Evolutionary conservation across 35 echinoderm and acorn worm genomes (phyloP).

Genomic region (Ophioderma brevispina): DNA sequence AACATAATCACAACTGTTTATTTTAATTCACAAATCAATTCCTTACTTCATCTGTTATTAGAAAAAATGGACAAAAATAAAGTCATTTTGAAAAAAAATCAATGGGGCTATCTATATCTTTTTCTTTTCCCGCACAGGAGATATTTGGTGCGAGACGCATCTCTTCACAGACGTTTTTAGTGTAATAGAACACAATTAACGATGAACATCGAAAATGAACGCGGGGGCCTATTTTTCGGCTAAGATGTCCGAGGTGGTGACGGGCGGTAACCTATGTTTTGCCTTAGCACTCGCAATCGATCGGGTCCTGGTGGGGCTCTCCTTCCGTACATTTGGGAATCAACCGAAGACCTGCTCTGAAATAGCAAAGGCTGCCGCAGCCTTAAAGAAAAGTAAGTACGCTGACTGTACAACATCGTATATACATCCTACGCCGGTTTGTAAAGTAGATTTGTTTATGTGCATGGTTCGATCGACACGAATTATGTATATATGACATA

Average conservation of each 20-base stretch:
- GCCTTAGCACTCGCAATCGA: slow-evolving; percentile 3
- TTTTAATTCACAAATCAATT: too few species aligned
- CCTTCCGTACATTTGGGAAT: neutral
- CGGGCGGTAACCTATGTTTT: neutral
- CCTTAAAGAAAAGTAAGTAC: slow-evolving; percentile 45
- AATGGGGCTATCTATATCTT: too few species aligned
- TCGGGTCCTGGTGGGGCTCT: neutral
- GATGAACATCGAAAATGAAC: too few species aligned
- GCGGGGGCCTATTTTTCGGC: neutral
- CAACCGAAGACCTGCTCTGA: slow-evolving; percentile 45
- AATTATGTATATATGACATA: neutral
- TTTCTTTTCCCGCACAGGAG: too few species aligned
- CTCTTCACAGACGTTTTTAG: too few species aligned
- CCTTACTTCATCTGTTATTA: too few species aligned
- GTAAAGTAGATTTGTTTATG: neutral
- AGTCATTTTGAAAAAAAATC: too few species aligned
- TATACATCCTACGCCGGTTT: neutral
- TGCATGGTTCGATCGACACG: too few species aligned
- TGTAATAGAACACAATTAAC: too few species aligned
- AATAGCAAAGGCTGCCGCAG: slow-evolving; percentile 50
- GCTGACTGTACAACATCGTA: neutral
- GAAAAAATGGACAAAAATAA: too few species aligned
- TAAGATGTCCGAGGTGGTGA: slow-evolving; percentile 11
- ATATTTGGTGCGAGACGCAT: too few species aligned
- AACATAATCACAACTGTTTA: too few species aligned